Base-by-base conservation (phyloP, 2,113 vertebrate genomes). In the Lamprotornis superbus region DNA sequence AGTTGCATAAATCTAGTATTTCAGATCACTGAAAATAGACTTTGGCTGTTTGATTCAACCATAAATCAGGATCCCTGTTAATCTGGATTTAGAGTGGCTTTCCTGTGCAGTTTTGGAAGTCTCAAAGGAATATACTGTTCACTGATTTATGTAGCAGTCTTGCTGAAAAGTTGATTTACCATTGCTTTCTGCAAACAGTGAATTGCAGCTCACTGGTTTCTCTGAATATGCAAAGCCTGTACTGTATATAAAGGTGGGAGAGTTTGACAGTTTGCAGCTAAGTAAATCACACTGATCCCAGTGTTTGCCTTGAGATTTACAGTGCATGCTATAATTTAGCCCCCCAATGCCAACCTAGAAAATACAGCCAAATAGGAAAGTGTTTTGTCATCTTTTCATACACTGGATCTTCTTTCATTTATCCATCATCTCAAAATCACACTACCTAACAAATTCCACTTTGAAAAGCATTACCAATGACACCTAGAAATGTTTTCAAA, bases 101-200 rank as follows among this genome's bases (percentile, higher is more conserved):
- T 89, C 60, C 71, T 71, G 65, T 70, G 75, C 90, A 87, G 55
- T 79, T 68, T 53, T 63, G 78, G 76, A 37, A 81, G 76, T 71
- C 92, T 94, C 81, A 57, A 94, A 94, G 91, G 89, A 81, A 79
- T 83, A 94, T 75, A 85, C 22, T 82, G 90, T 92, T 85, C 19
- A 3, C 42, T 95, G 90, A 95, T 94, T 82, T 73, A 93, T 83
- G 59, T 25, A 12, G 49, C 21, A 75, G 47, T n/a, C 83, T 75
- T 82, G 85, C 73, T 90, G 95, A 97, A 94, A 96, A 83, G 79
- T 28, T 96, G 94, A 96, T 94, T 96, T 97, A 96, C 53, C 77
- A 21, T 30, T 87, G 75, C 77, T 95, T 92, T 90, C 83, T 90
- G 79, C 90, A 88, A 93, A 92, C 56, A 87, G 76, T 60, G 80